Percentiles rank a stretch among this genome's conserved stretches.
phyloP scores from a whole-genome alignment of 1,140 invertebrate genomes.

The Aphis gossypii region DNA sequence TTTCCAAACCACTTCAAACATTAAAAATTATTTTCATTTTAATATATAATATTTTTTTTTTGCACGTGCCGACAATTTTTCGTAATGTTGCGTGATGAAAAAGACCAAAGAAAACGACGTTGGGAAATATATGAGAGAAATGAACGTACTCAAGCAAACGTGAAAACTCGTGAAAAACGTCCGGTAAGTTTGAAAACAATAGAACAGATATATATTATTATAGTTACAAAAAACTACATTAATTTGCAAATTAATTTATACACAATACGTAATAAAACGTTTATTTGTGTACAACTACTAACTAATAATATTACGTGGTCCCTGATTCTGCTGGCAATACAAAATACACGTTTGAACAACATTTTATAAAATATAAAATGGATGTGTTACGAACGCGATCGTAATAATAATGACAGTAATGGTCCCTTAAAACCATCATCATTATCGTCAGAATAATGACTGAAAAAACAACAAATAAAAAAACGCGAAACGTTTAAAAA shows the following conservation, averaged over 20 bases:
- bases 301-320: conserved; percentile 49
- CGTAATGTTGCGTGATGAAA: background rate
- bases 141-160: background rate
- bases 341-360: conserved; percentile 34
- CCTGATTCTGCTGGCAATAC: conserved; percentile 55
- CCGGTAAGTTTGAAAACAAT: background rate
- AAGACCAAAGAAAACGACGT: background rate
- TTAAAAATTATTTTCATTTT: background rate
- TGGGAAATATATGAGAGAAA: background rate
- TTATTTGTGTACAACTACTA: conserved; percentile 32
- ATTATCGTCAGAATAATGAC: conserved; percentile 56
- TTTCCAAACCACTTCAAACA: background rate
- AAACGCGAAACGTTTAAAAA: conserved; percentile 41
- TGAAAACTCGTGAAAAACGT: conserved; percentile 16
- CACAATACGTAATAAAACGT: conserved; percentile 22
- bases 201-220: conserved; percentile 23
- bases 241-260: conserved; percentile 13
- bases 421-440: conserved; percentile 58
- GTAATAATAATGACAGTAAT: conserved; percentile 56
- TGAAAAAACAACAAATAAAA: conserved; percentile 48
- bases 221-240: conserved; percentile 32
- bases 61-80: background rate
- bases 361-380: conserved; percentile 23
- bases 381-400: conserved; percentile 36
- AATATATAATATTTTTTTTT: background rate